Percentiles rank a stretch among this genome's conserved stretches.
phyloP scores from a whole-genome alignment of 1,140 invertebrate species.

The Diorhabda sublineata region DNA sequence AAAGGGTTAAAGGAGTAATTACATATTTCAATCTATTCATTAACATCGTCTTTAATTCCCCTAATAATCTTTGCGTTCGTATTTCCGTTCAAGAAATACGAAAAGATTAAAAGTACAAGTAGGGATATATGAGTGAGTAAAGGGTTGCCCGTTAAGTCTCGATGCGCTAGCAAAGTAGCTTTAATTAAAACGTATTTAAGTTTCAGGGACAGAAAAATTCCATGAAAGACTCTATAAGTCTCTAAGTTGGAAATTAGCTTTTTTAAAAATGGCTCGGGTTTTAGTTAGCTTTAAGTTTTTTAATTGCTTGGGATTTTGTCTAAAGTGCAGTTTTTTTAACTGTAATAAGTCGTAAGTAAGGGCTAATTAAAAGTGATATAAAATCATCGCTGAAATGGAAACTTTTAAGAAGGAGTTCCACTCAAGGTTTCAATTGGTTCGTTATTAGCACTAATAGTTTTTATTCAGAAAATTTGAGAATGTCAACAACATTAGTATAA shows the following conservation, averaged over 20 bases:
- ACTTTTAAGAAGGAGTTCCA: too few species aligned
- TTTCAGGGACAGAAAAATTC: conserved; percentile 28
- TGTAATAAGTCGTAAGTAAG: conserved; percentile 6
- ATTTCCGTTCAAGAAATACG: conserved; percentile 29
- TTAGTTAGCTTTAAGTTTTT: conserved; percentile 11
- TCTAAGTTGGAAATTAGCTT: conserved; percentile 23
- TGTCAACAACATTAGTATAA: too few species aligned
- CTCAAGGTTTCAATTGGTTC: too few species aligned
- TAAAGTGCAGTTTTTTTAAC: conserved; percentile 9
- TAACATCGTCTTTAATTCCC: conserved; percentile 25
- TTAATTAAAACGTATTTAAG: conserved; percentile 34
- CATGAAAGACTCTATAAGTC: conserved; percentile 25
- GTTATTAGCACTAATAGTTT: too few species aligned
- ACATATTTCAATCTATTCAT: background rate
- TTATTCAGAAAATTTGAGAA: too few species aligned
- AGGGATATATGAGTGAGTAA: conserved; percentile 20
- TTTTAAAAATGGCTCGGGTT: conserved; percentile 16
- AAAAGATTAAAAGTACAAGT: conserved; percentile 31
- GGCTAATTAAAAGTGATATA: conserved; percentile 13
- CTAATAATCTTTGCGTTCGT: conserved; percentile 26
- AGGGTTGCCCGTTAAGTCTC: conserved; percentile 29
- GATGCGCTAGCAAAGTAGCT: conserved; percentile 26
- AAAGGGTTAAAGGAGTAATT: background rate
- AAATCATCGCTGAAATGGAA: background rate
- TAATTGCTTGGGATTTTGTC: conserved; percentile 17